Percentiles rank a stretch among this genome's conserved stretches.
These are phyloP conservation scores for Acanthopleura granulata DNA, from an alignment of 2,888 invertebrate species.

Conservation along the genomic window DNA sequence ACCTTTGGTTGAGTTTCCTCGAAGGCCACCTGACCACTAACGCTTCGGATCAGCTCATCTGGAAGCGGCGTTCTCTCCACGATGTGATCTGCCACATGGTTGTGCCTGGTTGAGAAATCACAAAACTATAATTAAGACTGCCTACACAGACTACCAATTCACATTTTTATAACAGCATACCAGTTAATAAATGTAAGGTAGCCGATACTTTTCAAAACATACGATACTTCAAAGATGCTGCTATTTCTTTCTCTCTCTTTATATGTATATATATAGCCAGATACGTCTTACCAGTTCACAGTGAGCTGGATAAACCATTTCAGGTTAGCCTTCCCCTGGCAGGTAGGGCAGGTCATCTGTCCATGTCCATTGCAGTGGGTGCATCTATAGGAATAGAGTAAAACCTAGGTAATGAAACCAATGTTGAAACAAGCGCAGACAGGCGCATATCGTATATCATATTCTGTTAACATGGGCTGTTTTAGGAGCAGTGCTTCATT, in stretches of 20 bases:
- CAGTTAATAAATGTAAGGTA: no score
- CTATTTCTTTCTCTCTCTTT: no score
- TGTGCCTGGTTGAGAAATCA: conserved; percentile 66
- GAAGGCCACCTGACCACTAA: conserved; percentile 72
- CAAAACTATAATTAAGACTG: not conserved
- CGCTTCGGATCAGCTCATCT: conserved; percentile 39
- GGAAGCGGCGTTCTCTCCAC: conserved; percentile 70
- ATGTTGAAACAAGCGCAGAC: no score
- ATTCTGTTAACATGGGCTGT: no score
- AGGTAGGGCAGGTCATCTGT: conserved; percentile 68
- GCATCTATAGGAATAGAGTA: conserved; percentile 50
- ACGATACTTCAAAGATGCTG: no score
- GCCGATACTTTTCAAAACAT: no score
- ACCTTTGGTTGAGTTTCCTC: conserved; percentile 71
- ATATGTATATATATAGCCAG: no score
- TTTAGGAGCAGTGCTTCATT: no score
- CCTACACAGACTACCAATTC: no score
- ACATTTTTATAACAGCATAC: no score
- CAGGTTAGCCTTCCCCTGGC: conserved; percentile 70
- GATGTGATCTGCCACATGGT: conserved; percentile 72
- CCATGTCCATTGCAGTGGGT: conserved; percentile 70
- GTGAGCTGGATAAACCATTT: conserved; percentile 72
- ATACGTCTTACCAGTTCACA: conserved; percentile 62
- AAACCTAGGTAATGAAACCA: not conserved
- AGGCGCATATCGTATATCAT: no score